Evolutionary conservation across 2,888 invertebrate species (phyloP).

Genomic region (Stenurella melanura): DNA sequence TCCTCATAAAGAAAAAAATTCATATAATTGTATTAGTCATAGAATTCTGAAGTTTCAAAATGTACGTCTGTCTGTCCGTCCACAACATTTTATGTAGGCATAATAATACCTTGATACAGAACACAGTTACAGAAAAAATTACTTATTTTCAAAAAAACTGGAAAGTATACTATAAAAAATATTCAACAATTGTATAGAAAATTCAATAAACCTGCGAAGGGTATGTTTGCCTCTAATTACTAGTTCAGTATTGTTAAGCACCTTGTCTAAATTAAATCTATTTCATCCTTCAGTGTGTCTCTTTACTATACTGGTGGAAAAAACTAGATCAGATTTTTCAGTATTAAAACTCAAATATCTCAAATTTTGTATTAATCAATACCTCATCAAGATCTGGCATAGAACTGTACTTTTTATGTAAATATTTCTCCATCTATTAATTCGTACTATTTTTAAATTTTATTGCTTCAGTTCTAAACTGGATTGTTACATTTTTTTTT

Average conservation of each 20-base stretch:
- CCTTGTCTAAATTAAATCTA: slow-evolving; percentile 5
- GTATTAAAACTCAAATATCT: neutral
- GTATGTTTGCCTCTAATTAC: too few relatives aligned
- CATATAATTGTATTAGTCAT: too few relatives aligned
- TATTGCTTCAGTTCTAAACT: slow-evolving; percentile 18
- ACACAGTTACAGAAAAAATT: too few relatives aligned
- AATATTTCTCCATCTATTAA: neutral
- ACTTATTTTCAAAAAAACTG: too few relatives aligned
- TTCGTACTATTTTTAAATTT: slow-evolving; percentile 1
- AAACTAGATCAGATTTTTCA: slow-evolving; percentile 20
- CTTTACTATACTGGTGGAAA: slow-evolving; percentile 39
- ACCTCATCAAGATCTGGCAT: neutral
- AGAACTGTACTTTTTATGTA: slow-evolving; percentile 25
- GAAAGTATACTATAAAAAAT: too few relatives aligned
- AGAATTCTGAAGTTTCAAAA: too few relatives aligned
- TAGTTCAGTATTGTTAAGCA: neutral
- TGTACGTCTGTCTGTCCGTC: neutral
- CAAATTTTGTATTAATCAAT: neutral
- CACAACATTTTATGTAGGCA: too few relatives aligned
- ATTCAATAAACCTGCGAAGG: too few relatives aligned
- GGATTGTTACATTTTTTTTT: neutral
- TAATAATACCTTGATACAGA: too few relatives aligned
- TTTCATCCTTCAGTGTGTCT: slow-evolving; percentile 27
- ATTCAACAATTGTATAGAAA: too few relatives aligned
- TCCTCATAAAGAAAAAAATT: too few relatives aligned